These are phyloP conservation scores for Conger conger DNA, from an alignment of 2,113 vertebrate species.

Conservation along the genomic window DNA sequence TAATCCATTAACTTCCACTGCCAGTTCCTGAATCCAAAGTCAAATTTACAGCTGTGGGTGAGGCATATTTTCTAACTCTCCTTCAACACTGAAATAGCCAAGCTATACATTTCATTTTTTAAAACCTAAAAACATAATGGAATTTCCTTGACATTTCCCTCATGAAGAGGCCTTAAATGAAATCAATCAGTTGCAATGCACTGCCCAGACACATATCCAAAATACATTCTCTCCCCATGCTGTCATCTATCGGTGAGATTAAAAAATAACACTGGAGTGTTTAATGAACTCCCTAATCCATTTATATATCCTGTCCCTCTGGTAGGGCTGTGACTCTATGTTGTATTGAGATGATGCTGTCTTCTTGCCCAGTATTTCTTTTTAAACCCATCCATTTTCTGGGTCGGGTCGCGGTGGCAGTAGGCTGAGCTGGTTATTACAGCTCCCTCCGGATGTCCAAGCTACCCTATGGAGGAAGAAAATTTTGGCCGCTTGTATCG, in stretches of 20 bases:
- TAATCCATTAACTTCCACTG: neutral
- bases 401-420: too few species aligned
- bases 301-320: conserved; percentile 42
- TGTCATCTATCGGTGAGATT: conserved; percentile 65
- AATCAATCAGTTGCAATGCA: neutral
- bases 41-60: neutral
- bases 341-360: too few species aligned
- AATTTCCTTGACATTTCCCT: neutral
- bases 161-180: neutral
- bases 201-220: neutral
- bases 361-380: too few species aligned
- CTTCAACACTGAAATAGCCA: neutral
- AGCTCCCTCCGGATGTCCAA: too few species aligned
- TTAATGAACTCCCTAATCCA: conserved; percentile 61
- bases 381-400: too few species aligned
- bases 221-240: conserved; percentile 56
- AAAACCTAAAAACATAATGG: neutral
- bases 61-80: neutral
- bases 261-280: conserved; percentile 61
- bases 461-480: too few species aligned
- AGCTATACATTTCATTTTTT: neutral
- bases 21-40: neutral
- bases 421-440: too few species aligned
- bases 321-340: too few species aligned
- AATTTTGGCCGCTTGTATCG: too few species aligned